Evolutionary conservation across 37 sponge, comb jelly and placozoan genomes (phyloP), one percentile per base, ranked within the genome.

Genomic region (Cliona cf. orientalis): DNA sequence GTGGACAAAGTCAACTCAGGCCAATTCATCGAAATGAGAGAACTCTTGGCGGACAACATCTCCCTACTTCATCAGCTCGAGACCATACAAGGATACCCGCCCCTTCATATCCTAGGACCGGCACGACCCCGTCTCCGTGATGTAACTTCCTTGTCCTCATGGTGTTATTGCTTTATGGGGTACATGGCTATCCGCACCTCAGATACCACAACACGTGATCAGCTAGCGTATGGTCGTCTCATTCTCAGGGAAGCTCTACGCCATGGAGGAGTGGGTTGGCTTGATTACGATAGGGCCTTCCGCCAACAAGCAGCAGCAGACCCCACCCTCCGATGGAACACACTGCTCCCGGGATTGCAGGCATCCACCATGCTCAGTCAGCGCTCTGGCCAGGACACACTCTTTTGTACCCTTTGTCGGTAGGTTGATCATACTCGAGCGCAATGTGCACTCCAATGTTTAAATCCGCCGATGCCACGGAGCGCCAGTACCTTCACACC

Each of bases 81-180:
- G 7, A 26, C 3, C 23, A 2, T 58, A 2, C 3, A 58, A 2
- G 3, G 6, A 2, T 26, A n/a, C 3, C 3, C 7, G 26, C 9
- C 59, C 7, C 26, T 58, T 2, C 59, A 58, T n/a, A 58, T 5
- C 2, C 26, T 58, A 5, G 59, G 59, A 2, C 2, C 59, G 2
- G 26, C 3, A 2, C 59, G 59, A 28, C 6, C 59, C 3, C 59
- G 59, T 11, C 46, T 71, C 4, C 46, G 72, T 2, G 72, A 71
- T 1, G 23, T 71, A 2, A 19, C 46, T 2, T 71, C 72, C 72
- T 44, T 71, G 22, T 22, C 44, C 3, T 5, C 46, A 2, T 71
- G 72, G 72, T 4, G 3, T 26, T 71, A 71, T 6, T 71, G 72
- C 42, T 71, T 71, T 6, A 43, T 71, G 72, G 72, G 42, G n/a